Evolutionary conservation across 2,888 invertebrate genomes (phyloP).

Genomic region (Drosophila paracracens): DNA sequence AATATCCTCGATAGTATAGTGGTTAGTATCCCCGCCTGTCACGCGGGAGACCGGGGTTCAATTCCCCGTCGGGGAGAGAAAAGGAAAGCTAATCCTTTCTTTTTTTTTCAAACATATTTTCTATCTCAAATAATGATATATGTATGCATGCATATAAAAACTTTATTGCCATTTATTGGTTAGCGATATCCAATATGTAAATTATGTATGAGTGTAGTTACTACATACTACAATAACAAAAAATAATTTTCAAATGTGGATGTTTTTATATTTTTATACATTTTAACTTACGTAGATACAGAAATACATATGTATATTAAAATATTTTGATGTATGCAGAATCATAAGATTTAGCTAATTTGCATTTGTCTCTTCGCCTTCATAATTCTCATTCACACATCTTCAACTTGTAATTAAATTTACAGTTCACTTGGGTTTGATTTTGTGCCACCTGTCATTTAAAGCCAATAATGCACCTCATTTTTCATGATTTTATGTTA

Average conservation of each 20-base stretch:
- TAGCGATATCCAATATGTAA: neutral
- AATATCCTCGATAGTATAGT: conserved; percentile 15
- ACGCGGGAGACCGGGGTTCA: conserved; percentile 22
- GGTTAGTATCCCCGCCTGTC: conserved; percentile 25
- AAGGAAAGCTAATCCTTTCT: neutral
- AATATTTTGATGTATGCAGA: too few species aligned
- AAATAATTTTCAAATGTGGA: too few species aligned
- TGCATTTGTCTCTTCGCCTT: neutral
- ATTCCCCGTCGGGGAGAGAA: conserved; percentile 11
- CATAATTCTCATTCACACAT: neutral
- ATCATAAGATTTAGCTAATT: neutral
- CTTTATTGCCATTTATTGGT: too few species aligned
- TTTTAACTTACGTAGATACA: neutral
- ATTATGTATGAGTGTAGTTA: too few species aligned
- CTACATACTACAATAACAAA: neutral
- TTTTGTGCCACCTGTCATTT: neutral
- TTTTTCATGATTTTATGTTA: neutral
- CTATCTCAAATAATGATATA: neutral
- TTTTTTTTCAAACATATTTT: neutral
- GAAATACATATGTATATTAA: neutral
- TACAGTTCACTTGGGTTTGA: neutral
- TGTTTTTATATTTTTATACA: too few species aligned
- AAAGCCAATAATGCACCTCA: neutral
- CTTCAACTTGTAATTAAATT: neutral
- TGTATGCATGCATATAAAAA: neutral